Percentiles rank a stretch among this genome's conserved stretches.
Evolutionary conservation across 2,888 invertebrate genomes (phyloP).

Genomic region (Dysmachus trigonus): DNA sequence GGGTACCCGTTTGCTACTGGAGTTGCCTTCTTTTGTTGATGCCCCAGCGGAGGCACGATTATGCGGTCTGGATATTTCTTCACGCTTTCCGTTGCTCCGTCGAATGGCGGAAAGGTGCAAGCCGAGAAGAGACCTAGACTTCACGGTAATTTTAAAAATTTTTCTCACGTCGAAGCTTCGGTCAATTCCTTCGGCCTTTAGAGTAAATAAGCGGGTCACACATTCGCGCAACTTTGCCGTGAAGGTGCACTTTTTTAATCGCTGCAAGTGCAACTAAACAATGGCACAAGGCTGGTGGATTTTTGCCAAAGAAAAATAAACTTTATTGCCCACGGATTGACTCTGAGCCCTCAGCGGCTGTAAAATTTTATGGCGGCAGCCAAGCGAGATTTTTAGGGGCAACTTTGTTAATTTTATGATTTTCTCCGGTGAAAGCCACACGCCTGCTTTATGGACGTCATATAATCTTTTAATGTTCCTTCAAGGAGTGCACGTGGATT

Average conservation of each 20-base stretch:
- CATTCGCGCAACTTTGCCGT: neutral
- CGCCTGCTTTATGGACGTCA: neutral
- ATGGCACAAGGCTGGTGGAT: neutral
- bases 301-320: neutral
- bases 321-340: neutral
- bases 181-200: neutral
- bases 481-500: neutral
- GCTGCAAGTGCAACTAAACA: neutral
- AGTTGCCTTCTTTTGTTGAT: constrained; percentile 26
- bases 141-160: neutral
- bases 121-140: neutral
- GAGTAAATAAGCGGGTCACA: neutral
- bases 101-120: neutral
- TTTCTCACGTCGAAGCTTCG: neutral
- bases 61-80: constrained; percentile 32
- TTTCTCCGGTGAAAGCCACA: neutral
- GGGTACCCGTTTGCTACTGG: constrained; percentile 31
- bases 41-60: constrained; percentile 3
- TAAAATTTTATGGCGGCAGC: neutral
- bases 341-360: neutral
- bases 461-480: neutral
- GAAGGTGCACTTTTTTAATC: neutral
- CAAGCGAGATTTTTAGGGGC: neutral
- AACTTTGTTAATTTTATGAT: constrained; percentile 7
- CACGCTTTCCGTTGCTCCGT: neutral